Base-by-base conservation (phyloP, 23 tunicate genomes). In the Halocynthia aurantium region DNA sequence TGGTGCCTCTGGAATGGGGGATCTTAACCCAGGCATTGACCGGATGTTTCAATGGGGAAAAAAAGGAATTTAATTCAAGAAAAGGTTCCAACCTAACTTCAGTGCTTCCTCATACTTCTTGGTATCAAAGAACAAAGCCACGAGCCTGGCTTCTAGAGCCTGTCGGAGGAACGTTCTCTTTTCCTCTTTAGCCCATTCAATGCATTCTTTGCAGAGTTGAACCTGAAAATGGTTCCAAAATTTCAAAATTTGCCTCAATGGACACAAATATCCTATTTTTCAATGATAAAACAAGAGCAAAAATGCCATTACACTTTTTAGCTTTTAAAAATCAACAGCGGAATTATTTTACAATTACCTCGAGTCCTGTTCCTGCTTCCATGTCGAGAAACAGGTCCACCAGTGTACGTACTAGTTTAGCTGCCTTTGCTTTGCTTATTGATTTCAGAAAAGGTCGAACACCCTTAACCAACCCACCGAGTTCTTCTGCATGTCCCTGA, bases 141-240 rank as follows among this genome's bases (percentile, higher is more conserved):
- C 86, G 51, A 96, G 85, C 52, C 99, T 78, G 7, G 99, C 99
- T 96, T 96, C 99, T 52, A 96, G 74, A 5, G 97, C 96, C 76
- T 96, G 99, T 51, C 99, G 83, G 20, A 96, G 75, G 80, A 90
- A 96, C 6, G 99, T 96, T 52, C 99, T 71, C 65, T 96, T 96
- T 75, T 96, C 99, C 71, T 96, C 99, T 52, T 85, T 89, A 10
- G 99, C 99, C 99, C 99, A 96, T 75, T 96, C 93, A 61, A 96
- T 96, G 76, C 99, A 96, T 55, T 96, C 96, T 31, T 76, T 70
- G 69, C 99, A 96, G 6, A 96, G 81, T 40, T 90, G 93, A 7
- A 94, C 99, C 94, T 94, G 4, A 55, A 40, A 19, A 0, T 57
- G 6, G n/a, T 60, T 60, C 4, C 44, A 31, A 31, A 31, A 31